Base-by-base conservation (phyloP, 2,888 invertebrate genomes). In the Oxycera nigricornis region DNA sequence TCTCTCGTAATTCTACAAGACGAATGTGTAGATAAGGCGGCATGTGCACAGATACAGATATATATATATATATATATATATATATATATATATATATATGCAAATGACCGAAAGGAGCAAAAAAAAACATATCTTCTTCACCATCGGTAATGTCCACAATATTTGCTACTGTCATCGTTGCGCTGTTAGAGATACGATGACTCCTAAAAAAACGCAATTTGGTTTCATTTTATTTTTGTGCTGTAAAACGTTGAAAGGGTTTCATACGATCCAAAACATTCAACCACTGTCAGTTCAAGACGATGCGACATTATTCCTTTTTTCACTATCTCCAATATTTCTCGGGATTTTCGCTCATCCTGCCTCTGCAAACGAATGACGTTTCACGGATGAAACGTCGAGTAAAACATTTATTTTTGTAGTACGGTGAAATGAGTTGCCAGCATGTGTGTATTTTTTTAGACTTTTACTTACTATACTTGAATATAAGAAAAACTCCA, bases 241-340 rank as follows among this genome's bases (percentile, higher is more conserved):
- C 22, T 22, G 59, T 59, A 30, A 59, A 59, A 59, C n/a, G 59
- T 59, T 59, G 59, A 59, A 59, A 59, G 59, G 59, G 59, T 59
- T 55, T 59, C 30, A 28, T 59, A 30, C 59, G 30, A 59, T 30
- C 59, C 59, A 28, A 59, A 59, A 59, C 59, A 59, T 59, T 59
- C 59, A 28, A 22, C 59, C 59, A 59, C 59, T 28, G 59, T 59
- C 59, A 30, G 26, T 59, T 59, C 59, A 28, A 59, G 59, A 59
- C 59, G 26, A 30, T 14, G 26, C 30, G 59, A 59, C 30, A 59
- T 59, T 30, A 59, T 59, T 59, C 30, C 59, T 28, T 59, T 30
- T 50, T 28, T 59, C 59, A n/a, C 59, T 59, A 30, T 59, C 11
- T 30, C 26, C 26, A 59, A 28, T 24, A 50, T 59, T 59, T 59